Conservation (phyloP, 2,113 vertebrate species). For the Sphaerodactylus townsendi region DNA sequence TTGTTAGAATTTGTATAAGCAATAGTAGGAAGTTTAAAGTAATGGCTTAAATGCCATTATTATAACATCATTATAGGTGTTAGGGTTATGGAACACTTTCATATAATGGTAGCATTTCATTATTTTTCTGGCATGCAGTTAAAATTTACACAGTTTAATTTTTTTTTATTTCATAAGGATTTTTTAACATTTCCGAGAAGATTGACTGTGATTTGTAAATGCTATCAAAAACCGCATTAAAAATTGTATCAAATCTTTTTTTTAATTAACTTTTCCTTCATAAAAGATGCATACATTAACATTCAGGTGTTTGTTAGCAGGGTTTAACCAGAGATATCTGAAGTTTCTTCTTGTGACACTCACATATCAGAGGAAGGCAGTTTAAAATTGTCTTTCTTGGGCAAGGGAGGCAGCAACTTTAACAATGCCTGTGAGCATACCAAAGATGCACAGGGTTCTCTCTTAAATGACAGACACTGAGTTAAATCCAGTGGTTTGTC, state of each 20-base stretch:
- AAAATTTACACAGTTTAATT: neutral
- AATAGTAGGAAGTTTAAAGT: neutral
- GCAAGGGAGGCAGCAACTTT: neutral
- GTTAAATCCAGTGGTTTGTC: no score
- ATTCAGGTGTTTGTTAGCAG: neutral
- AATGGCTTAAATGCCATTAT: neutral
- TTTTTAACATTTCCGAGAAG: neutral
- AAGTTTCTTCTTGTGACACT: neutral
- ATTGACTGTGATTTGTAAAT: neutral
- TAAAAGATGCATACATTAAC: neutral
- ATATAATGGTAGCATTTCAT: constrained; percentile 1
- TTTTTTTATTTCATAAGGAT: neutral
- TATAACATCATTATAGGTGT: neutral
- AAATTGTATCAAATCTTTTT: neutral
- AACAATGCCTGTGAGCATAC: neutral
- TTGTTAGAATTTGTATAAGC: neutral
- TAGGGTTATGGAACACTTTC: constrained; percentile 7
- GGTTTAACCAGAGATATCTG: neutral
- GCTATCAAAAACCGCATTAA: neutral
- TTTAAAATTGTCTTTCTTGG: neutral
- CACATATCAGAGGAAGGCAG: neutral
- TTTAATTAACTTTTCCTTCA: neutral
- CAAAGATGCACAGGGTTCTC: no score
- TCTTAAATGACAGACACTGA: no score
- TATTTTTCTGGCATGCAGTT: neutral